Evolutionary conservation across 2,888 invertebrate species (phyloP).

Genomic region (Shargacucullia verbasci): DNA sequence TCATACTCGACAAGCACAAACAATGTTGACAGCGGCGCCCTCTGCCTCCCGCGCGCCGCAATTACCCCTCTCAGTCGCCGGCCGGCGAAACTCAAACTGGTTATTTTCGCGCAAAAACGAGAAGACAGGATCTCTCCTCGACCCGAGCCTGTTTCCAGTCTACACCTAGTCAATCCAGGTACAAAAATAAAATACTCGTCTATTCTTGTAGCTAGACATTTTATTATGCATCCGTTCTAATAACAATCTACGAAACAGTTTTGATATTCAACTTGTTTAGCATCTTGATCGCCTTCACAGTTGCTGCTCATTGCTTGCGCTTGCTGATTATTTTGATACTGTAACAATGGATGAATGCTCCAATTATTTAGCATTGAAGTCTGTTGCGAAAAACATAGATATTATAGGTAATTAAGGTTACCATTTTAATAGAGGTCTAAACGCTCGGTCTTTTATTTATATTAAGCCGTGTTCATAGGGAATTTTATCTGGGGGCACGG

Average conservation of each 20-base stretch:
- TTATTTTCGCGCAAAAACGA: slow-evolving; percentile 87
- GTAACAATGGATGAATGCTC: slow-evolving; percentile 56
- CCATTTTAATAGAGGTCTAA: too few relatives aligned
- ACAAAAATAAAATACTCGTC: slow-evolving; percentile 62
- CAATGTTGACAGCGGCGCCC: slow-evolving; percentile 70
- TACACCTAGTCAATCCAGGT: slow-evolving; percentile 60
- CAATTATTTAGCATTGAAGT: slow-evolving; percentile 32
- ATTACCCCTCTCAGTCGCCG: slow-evolving; percentile 45
- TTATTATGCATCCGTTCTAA: slow-evolving; percentile 47
- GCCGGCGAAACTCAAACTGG: slow-evolving; percentile 76
- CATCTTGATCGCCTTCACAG: slow-evolving; percentile 52
- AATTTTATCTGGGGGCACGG: too few relatives aligned
- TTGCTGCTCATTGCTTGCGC: slow-evolving; percentile 44
- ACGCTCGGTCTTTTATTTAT: too few relatives aligned
- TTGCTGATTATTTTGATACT: slow-evolving; percentile 59
- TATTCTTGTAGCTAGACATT: slow-evolving; percentile 34
- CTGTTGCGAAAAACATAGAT: slow-evolving; percentile 27
- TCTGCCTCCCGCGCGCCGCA: slow-evolving; percentile 45
- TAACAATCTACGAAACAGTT: slow-evolving; percentile 71
- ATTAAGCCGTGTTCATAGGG: too few relatives aligned
- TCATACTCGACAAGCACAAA: slow-evolving; percentile 74
- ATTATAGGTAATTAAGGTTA: background rate
- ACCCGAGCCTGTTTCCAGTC: slow-evolving; percentile 62
- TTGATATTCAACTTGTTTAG: slow-evolving; percentile 58
- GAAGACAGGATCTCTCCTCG: slow-evolving; percentile 69